Evolutionary conservation across 2,797 vertebrate species (phyloP).

Genomic region (Agapornis canus): DNA sequence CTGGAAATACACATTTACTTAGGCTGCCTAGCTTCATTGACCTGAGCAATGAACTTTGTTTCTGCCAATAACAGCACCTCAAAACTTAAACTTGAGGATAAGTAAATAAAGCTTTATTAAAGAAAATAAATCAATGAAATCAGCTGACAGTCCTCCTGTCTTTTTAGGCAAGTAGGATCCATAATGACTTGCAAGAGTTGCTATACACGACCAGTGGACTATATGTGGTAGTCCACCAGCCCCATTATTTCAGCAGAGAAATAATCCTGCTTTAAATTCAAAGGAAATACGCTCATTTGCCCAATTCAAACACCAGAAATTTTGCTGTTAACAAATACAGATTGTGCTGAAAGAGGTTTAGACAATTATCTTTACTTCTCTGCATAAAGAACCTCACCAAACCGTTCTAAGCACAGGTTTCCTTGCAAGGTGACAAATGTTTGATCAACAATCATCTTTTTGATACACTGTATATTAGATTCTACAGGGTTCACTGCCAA

Average conservation of each 20-base stretch:
- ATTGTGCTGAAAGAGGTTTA: background rate
- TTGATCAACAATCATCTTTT: background rate
- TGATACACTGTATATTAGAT: background rate
- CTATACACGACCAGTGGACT: background rate
- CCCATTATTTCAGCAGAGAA: background rate
- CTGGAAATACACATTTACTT: background rate
- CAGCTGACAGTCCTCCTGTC: background rate
- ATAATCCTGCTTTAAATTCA: background rate
- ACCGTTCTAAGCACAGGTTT: background rate
- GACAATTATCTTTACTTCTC: background rate
- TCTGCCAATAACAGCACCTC: background rate
- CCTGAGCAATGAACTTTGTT: background rate
- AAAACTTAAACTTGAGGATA: background rate
- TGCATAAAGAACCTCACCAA: background rate
- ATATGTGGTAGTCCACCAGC: background rate
- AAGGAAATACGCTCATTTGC: background rate
- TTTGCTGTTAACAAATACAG: background rate
- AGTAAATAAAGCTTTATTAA: background rate
- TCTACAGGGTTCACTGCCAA: background rate
- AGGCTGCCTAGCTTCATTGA: background rate
- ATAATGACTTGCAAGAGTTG: background rate
- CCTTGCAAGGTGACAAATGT: background rate
- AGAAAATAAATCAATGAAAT: background rate
- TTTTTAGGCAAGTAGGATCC: background rate
- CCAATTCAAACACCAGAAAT: background rate